Base-by-base conservation (phyloP, 2,888 invertebrate species). In the Pasiphila rectangulata region DNA sequence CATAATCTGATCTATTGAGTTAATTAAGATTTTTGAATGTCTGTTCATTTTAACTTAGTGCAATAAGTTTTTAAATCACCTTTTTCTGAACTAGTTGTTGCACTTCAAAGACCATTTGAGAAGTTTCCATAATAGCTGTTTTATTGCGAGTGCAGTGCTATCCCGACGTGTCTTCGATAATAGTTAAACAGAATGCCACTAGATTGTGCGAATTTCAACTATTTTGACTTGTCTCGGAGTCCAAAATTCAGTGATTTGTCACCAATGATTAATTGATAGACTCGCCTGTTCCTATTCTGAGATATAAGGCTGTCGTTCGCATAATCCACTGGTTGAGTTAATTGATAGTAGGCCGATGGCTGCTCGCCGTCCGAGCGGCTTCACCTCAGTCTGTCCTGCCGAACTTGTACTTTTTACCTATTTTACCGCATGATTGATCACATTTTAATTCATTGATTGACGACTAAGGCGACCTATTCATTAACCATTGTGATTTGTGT, bases 161-260 rank as follows among this genome's bases (percentile, higher is more conserved):
- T 69, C 72, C 72, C 61, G 87, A 82, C 82, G 78, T 78, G 83
- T 73, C 84, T 88, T 88, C 83, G 87, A 87, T 78, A 61, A 58
- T 76, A 80, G 73, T 72, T 67, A 69, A 59, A 52, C 52, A 53
- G 54, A 57, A 57, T 51, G 61, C 54, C 81, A 83, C 78, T 85
- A 76, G 83, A 86, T 88, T 85, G 79, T 63, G 70, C 74, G 84
- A 85, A 83, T 63, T 67, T 66, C 69, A 81, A 71, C 61, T 52
- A 50, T 48, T 23, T 51, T 42, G 49, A 51, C 46, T 64, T 57
- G 64, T 69, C 68, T 67, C 72, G 74, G 72, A 69, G 68, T 78
- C 73, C 67, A 82, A 86, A 84, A 78, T 85, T 83, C 84, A 84
- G 85, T 87, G 85, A 86, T 86, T 70, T 61, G 69, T 82, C 85